Evolutionary conservation across 1,140 invertebrate species (phyloP).

Genomic region (Dendroctonus valens): DNA sequence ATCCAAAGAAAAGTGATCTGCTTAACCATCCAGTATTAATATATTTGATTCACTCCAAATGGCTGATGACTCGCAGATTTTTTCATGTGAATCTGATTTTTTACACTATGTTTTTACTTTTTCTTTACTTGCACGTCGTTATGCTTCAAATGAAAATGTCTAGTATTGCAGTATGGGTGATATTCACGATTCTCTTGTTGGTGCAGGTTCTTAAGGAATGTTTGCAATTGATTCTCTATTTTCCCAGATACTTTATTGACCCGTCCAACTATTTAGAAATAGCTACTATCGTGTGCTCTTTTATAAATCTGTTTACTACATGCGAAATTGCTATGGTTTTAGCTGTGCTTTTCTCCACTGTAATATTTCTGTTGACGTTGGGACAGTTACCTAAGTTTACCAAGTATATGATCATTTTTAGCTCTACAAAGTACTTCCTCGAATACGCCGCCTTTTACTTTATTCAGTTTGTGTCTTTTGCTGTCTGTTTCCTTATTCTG

Average conservation of each 20-base stretch:
- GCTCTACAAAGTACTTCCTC: slow-evolving; percentile 36
- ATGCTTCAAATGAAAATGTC: slow-evolving; percentile 8
- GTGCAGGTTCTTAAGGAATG: slow-evolving; percentile 28
- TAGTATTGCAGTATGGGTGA: slow-evolving; percentile 1
- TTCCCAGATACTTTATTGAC: slow-evolving; percentile 26
- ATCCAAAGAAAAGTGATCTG: slow-evolving; percentile 27
- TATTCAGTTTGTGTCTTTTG: slow-evolving; percentile 38
- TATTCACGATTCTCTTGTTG: slow-evolving; percentile 14
- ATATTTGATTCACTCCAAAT: slow-evolving; percentile 32
- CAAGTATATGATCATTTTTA: slow-evolving; percentile 40
- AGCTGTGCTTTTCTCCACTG: slow-evolving; percentile 29
- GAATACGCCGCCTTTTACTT: slow-evolving; percentile 38
- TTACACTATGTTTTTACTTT: slow-evolving; percentile 27
- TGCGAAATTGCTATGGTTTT: slow-evolving; percentile 22
- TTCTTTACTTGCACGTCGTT: slow-evolving; percentile 31
- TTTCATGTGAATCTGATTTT: slow-evolving; percentile 33
- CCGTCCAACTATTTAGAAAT: slow-evolving; percentile 32
- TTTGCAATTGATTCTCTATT: slow-evolving; percentile 26
- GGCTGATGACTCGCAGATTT: slow-evolving; percentile 21
- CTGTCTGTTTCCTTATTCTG: slow-evolving; percentile 39
- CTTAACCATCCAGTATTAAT: slow-evolving; percentile 34
- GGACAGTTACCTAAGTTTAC: slow-evolving; percentile 35
- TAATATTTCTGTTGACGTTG: slow-evolving; percentile 31
- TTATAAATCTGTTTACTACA: slow-evolving; percentile 15
- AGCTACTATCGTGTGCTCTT: slow-evolving; percentile 15